Evolutionary conservation across 2,113 vertebrate species (phyloP), one percentile per base, ranked within the genome.

Genomic region (Danionella cerebrum): DNA sequence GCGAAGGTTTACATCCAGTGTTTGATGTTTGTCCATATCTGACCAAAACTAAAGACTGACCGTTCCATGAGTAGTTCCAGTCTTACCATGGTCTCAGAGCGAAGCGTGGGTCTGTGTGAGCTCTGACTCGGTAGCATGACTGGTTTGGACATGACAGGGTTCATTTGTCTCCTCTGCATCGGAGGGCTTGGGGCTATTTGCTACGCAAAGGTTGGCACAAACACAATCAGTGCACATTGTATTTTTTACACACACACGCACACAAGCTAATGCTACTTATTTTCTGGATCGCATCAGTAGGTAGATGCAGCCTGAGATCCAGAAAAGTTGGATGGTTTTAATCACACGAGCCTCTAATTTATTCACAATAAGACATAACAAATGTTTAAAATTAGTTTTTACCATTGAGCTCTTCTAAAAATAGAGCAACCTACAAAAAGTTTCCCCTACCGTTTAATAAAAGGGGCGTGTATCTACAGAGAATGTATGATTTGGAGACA

Each of bases 111-210:
- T 85, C 91, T 90, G 81, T 89, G 90, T 35, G 87, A 75, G 11
- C 84, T 84, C 79, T 90, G 94, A 35, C 90, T 79, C 79, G 93
- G 92, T 72, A 98, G 87, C 95, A 97, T 97, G 83, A 97, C 81
- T 1, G 95, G 95, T 76, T 97, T 98, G 68, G 96, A 96, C 80
- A 94, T 91, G 78, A 93, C 84, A 9, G 92, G 88, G 53, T 88
- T 81, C 24, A 82, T 84, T 78, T 92, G 93, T 71, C 87, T 90
- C 72, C 90, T 87, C 65, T 94, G 94, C 67, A 84, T 90, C 65
- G 94, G 91, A 59, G 95, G 94, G 71, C 94, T 97, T 74, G 94
- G 94, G 78, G 93, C 93, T 80, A 98, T 87, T 83, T 95, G 92
- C 94, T 98, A 85, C 1, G 53, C 51, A 73, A 52, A 71, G 31